These are phyloP conservation scores for Sinhomidia bicolor DNA, from an alignment of 2,888 invertebrate genomes.

Conservation along the genomic window DNA sequence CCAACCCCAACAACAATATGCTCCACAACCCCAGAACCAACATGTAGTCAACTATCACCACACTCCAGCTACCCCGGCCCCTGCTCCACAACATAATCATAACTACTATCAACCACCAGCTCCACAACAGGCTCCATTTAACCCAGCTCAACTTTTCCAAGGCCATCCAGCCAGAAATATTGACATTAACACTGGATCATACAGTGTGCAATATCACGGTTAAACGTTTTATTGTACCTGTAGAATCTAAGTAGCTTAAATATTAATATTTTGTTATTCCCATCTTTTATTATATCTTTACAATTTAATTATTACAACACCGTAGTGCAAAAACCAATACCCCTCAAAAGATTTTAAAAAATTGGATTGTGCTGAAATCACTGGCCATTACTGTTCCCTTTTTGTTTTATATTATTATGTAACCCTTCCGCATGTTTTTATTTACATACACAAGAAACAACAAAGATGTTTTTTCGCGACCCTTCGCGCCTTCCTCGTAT, in stretches of 20 bases:
- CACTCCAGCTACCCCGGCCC: conserved; percentile 81
- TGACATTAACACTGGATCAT: conserved; percentile 86
- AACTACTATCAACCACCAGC: conserved; percentile 79
- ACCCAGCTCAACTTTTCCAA: conserved; percentile 82
- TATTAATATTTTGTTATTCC: background rate
- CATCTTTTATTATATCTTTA: background rate
- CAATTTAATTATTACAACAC: background rate
- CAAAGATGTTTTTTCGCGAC: background rate
- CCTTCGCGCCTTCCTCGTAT: no score
- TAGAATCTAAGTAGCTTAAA: background rate
- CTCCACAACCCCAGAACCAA: conserved; percentile 81
- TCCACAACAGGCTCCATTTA: conserved; percentile 68
- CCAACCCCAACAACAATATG: conserved; percentile 80
- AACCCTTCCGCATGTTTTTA: background rate
- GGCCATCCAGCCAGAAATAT: conserved; percentile 89
- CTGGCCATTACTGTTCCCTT: conserved; percentile 23
- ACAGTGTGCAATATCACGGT: conserved; percentile 49
- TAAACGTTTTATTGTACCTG: conserved; percentile 25
- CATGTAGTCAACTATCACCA: conserved; percentile 79
- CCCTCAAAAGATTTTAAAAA: background rate
- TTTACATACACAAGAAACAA: background rate
- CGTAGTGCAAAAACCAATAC: background rate
- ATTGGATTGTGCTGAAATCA: background rate
- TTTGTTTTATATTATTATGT: conserved; percentile 1
- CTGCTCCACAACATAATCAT: conserved; percentile 76